A percentile compares a stretch with the other conserved stretches of the same genome.
These are phyloP conservation scores for Smutsia gigantea DNA, from an alignment of 2,797 vertebrate species.

Conservation along the genomic window DNA sequence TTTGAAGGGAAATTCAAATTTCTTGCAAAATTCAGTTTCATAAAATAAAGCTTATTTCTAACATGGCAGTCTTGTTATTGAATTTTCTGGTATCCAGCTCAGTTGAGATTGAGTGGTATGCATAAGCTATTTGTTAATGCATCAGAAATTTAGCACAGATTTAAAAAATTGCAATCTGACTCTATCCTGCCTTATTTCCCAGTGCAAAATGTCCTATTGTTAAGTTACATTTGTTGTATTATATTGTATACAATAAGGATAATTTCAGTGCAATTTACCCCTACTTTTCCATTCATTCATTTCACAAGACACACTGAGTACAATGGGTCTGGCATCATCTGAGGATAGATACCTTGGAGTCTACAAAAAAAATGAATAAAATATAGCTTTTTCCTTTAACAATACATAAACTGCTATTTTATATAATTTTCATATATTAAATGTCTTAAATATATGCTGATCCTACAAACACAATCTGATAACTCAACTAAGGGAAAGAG, in stretches of 20 bases:
- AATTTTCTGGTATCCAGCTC: neutral
- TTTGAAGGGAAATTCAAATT: constrained; percentile 13
- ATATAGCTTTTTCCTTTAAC: neutral
- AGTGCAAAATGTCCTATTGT: neutral
- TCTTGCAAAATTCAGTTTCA: constrained; percentile 5
- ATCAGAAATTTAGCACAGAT: constrained; percentile 3
- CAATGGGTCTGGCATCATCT: neutral
- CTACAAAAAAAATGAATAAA: constrained; percentile 42
- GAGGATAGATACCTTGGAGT: neutral
- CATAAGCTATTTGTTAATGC: neutral
- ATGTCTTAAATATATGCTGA: neutral
- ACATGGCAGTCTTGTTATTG: neutral
- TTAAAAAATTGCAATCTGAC: constrained; percentile 34
- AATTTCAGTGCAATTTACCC: constrained; percentile 39
- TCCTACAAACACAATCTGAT: neutral
- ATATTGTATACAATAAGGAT: constrained; percentile 27
- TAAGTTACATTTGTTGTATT: constrained; percentile 27
- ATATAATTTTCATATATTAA: neutral
- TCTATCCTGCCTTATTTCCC: neutral
- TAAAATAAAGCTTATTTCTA: constrained; percentile 16
- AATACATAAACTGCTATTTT: neutral
- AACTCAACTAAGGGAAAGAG: neutral
- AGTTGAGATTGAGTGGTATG: neutral
- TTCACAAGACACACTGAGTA: constrained; percentile 17
- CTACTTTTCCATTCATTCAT: constrained; percentile 47